Percentiles rank a stretch among this genome's conserved stretches.
phyloP scores from a whole-genome alignment of 2,888 invertebrate genomes.

The Cenopis cana region DNA sequence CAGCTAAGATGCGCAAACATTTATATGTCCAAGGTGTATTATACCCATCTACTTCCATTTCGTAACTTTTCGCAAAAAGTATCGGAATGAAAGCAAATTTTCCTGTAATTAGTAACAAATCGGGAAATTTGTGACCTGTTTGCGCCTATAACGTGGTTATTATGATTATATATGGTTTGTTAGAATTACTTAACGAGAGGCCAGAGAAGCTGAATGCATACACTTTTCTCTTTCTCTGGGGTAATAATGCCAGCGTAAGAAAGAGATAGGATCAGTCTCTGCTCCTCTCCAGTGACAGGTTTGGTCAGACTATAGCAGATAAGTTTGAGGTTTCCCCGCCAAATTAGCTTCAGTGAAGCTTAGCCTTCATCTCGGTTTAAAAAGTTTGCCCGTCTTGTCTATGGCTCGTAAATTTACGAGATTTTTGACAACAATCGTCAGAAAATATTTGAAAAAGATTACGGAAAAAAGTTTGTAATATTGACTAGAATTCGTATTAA shows the following conservation, averaged over 20 bases:
- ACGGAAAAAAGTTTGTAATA: too few species aligned
- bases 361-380: constrained; percentile 29
- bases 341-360: constrained; percentile 76
- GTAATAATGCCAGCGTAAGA: not conserved
- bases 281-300: not conserved
- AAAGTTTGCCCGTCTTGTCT: constrained; percentile 43
- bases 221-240: not conserved
- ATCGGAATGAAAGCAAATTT: constrained; percentile 9
- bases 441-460: not conserved
- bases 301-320: constrained; percentile 3
- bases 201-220: not conserved
- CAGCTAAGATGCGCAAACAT: constrained; percentile 11
- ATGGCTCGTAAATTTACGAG: constrained; percentile 22
- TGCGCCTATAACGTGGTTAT: constrained; percentile 26
- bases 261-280: not conserved
- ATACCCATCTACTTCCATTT: not conserved
- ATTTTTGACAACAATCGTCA: not conserved
- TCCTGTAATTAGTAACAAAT: constrained; percentile 25
- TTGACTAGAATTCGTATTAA: not conserved
- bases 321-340: constrained; percentile 45
- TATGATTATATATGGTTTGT: constrained; percentile 23
- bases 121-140: constrained; percentile 23
- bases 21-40: not conserved
- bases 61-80: constrained; percentile 9
- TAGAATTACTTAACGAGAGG: constrained; percentile 17